These are phyloP conservation scores for Pelagia noctiluca DNA, from an alignment of 30 jellyfish, hydroid and myxozoan species.

Conservation along the genomic window DNA sequence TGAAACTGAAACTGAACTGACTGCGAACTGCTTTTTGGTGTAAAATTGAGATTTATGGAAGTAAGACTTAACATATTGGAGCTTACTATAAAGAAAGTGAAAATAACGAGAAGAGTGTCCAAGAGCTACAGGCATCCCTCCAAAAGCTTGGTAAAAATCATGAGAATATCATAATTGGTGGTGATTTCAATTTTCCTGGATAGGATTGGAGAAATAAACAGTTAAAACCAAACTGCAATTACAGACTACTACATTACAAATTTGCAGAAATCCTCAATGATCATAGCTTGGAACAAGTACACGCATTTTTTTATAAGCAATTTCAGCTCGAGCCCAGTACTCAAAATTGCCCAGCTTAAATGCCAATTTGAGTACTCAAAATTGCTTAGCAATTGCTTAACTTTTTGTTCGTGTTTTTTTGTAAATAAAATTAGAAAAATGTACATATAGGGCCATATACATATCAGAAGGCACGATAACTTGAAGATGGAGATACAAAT, in stretches of 20 bases:
- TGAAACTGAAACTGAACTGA: too few relatives aligned
- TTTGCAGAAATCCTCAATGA: slow-evolving; percentile 18
- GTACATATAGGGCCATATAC: too few relatives aligned
- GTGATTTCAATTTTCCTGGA: slow-evolving; percentile 57
- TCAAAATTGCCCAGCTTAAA: too few relatives aligned
- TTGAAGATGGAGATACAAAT: too few relatives aligned
- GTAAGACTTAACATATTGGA: slow-evolving; percentile 1
- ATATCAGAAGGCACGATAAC: too few relatives aligned
- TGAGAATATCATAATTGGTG: slow-evolving; percentile 7
- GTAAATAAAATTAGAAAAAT: too few relatives aligned
- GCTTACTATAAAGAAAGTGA: slow-evolving; percentile 38
- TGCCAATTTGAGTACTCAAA: too few relatives aligned
- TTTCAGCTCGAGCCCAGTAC: too few relatives aligned
- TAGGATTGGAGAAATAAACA: slow-evolving; percentile 38
- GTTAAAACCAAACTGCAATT: slow-evolving; percentile 17
- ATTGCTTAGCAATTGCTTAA: too few relatives aligned
- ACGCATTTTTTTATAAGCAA: too few relatives aligned
- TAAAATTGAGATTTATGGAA: background rate
- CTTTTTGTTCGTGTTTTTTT: too few relatives aligned
- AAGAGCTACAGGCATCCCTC: slow-evolving; percentile 29
- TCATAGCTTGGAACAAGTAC: too few relatives aligned
- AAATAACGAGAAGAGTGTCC: slow-evolving; percentile 31
- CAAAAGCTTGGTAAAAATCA: slow-evolving; percentile 23
- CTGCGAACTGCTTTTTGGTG: slow-evolving; percentile 52
- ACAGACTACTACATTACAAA: slow-evolving; percentile 16